phyloP scores from a whole-genome alignment of 1,140 invertebrate species.

The Plodia interpunctella region DNA sequence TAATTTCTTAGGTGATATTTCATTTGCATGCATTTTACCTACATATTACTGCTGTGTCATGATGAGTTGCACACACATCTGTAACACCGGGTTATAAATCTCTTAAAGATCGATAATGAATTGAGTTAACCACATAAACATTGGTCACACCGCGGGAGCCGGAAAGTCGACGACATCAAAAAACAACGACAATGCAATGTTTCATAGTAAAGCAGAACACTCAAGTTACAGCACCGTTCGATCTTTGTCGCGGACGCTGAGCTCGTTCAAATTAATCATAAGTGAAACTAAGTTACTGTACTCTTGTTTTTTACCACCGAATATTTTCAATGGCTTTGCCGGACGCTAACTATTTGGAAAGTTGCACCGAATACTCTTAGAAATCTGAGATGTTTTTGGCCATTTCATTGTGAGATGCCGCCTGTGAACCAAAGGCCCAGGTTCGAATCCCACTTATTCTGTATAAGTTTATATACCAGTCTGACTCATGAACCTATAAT shows the following conservation, averaged over 20 bases:
- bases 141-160: background rate
- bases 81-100: too few relatives aligned
- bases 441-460: too few relatives aligned
- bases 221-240: constrained; percentile 22
- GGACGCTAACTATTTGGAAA: constrained; percentile 12
- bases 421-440: too few relatives aligned
- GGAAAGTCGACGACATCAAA: background rate
- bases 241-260: constrained; percentile 37
- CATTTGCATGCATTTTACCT: too few relatives aligned
- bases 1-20: too few relatives aligned
- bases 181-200: constrained; percentile 18
- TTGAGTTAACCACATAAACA: background rate
- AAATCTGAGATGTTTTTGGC: background rate
- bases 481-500: too few relatives aligned
- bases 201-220: background rate
- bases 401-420: too few relatives aligned
- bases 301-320: constrained; percentile 33
- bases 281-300: constrained; percentile 35
- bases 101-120: too few relatives aligned
- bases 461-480: too few relatives aligned
- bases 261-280: constrained; percentile 45
- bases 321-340: constrained; percentile 12
- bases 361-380: background rate
- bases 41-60: too few relatives aligned
- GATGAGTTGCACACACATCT: too few relatives aligned